Percentiles rank a stretch among this genome's conserved stretches.
Evolutionary conservation across 2,113 vertebrate species (phyloP).

Genomic region (Todiramphus chloris): DNA sequence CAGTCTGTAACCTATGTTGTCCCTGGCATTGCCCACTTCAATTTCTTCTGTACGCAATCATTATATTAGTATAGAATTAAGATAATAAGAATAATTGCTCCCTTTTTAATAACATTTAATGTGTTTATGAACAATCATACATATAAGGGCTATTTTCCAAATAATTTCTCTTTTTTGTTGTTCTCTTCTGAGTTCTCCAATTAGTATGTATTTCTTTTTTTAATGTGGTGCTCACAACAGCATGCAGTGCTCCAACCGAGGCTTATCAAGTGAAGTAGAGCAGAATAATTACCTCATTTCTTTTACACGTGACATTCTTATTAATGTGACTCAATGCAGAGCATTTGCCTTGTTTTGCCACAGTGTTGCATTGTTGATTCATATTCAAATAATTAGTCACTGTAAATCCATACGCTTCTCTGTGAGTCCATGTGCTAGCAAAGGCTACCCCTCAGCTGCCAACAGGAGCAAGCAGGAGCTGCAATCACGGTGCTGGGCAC

Average conservation of each 20-base stretch:
- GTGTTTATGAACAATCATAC: slow-evolving; percentile 11
- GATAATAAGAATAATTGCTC: slow-evolving; percentile 34
- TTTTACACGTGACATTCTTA: slow-evolving; percentile 56
- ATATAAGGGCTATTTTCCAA: slow-evolving; percentile 37
- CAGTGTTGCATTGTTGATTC: slow-evolving; percentile 50
- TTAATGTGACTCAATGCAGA: slow-evolving; percentile 31
- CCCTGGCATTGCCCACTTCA: neutral
- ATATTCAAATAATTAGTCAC: slow-evolving; percentile 17
- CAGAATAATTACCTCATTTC: slow-evolving; percentile 68
- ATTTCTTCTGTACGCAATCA: neutral
- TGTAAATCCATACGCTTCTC: neutral
- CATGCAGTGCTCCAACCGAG: slow-evolving; percentile 14
- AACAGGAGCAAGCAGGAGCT: neutral
- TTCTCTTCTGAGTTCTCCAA: slow-evolving; percentile 29
- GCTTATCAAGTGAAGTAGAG: slow-evolving; percentile 68
- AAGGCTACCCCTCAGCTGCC: neutral
- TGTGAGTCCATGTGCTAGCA: neutral
- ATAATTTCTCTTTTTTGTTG: slow-evolving; percentile 8
- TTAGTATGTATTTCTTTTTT: slow-evolving; percentile 47
- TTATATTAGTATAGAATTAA: neutral
- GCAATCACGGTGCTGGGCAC: neutral
- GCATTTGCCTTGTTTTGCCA: slow-evolving; percentile 51
- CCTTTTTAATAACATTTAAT: neutral
- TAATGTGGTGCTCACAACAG: slow-evolving; percentile 20
- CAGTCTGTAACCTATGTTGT: neutral